Evolutionary conservation across 2,797 vertebrate species (phyloP).

Genomic region (Xiphophorus birchmanni): DNA sequence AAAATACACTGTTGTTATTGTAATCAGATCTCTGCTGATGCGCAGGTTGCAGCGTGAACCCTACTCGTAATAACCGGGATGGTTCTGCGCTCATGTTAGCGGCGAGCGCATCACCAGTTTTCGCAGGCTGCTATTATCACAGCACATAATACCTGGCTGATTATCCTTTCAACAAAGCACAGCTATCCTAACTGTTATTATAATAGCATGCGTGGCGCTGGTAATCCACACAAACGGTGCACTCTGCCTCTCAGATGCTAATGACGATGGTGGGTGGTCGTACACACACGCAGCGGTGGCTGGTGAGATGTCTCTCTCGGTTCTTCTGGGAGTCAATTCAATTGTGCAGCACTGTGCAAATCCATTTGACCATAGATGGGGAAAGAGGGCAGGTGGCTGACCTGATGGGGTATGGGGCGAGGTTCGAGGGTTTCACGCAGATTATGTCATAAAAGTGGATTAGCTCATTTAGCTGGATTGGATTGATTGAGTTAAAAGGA

Average conservation of each 20-base stretch:
- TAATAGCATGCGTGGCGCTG: constrained; percentile 65
- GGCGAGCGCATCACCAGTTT: constrained; percentile 61
- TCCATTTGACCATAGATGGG: constrained; percentile 41
- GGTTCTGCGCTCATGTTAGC: constrained; percentile 56
- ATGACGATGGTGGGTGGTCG: constrained; percentile 75
- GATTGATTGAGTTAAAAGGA: constrained; percentile 63
- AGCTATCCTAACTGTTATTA: constrained; percentile 72
- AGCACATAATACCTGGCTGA: constrained; percentile 79
- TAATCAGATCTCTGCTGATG: constrained; percentile 69
- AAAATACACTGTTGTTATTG: constrained; percentile 61
- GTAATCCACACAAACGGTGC: constrained; percentile 68
- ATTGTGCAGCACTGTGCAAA: constrained; percentile 16
- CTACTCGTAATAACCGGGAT: constrained; percentile 66
- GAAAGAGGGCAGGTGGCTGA: not conserved
- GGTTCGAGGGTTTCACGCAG: not conserved
- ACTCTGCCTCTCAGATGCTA: constrained; percentile 69
- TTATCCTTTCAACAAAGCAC: constrained; percentile 76
- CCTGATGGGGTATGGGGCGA: not conserved
- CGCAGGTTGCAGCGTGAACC: constrained; percentile 67
- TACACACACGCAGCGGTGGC: constrained; percentile 54
- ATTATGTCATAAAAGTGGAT: constrained; percentile 54
- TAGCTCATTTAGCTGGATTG: constrained; percentile 59
- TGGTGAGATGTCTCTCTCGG: constrained; percentile 35
- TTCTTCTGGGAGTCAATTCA: constrained; percentile 43
- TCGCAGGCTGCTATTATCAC: constrained; percentile 74